Conservation (phyloP, 2,888 invertebrate genomes). For the Chirona hameri region DNA sequence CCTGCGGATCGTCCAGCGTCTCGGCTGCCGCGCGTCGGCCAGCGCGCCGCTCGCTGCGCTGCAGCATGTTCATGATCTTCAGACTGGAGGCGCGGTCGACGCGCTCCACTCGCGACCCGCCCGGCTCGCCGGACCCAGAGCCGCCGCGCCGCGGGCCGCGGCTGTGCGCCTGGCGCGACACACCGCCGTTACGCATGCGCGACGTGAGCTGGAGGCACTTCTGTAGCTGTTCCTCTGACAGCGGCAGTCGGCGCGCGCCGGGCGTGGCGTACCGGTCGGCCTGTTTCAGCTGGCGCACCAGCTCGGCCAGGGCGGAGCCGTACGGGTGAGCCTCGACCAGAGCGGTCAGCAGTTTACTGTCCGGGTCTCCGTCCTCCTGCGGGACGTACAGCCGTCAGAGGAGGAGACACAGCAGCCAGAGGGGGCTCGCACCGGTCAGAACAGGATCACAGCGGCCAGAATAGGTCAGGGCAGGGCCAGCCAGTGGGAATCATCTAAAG, state of each 20-base stretch:
- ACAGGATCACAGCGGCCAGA: too few species aligned
- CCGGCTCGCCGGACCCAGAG: not conserved
- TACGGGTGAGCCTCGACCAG: conserved; percentile 4
- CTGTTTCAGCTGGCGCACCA: not conserved
- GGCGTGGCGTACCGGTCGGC: not conserved
- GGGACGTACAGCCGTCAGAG: not conserved
- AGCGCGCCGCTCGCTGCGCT: not conserved
- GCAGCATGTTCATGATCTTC: conserved; percentile 3
- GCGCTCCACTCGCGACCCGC: not conserved
- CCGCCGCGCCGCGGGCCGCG: not conserved
- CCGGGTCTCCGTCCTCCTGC: not conserved
- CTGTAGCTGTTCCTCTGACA: not conserved
- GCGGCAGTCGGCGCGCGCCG: not conserved
- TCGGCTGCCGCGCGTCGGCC: not conserved
- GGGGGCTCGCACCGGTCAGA: too few species aligned
- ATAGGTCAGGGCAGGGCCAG: too few species aligned
- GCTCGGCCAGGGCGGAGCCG: conserved; percentile 2
- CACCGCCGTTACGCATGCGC: conserved; percentile 23
- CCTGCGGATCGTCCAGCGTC: not conserved
- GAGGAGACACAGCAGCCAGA: not conserved
- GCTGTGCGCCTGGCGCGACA: conserved; percentile 4
- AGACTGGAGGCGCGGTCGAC: not conserved
- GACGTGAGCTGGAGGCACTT: conserved; percentile 23
- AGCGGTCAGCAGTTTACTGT: not conserved
- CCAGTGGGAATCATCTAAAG: too few species aligned